These are phyloP conservation scores for Pitangus sulphuratus DNA, from an alignment of 2,797 vertebrate genomes.

Conservation along the genomic window DNA sequence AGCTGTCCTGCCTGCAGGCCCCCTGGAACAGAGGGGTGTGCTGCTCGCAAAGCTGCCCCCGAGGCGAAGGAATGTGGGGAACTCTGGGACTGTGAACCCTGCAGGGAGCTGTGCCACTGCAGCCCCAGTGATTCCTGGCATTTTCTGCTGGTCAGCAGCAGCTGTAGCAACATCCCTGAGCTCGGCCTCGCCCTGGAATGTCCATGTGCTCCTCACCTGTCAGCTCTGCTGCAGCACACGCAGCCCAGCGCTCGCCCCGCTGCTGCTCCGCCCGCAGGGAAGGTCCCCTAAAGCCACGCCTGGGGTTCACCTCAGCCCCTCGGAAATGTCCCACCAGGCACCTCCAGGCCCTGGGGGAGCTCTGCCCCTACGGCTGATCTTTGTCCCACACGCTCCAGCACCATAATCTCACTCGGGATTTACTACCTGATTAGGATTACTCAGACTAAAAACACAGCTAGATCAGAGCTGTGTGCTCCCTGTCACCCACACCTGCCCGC, in stretches of 20 bases:
- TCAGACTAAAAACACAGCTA: not conserved
- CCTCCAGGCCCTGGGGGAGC: not conserved
- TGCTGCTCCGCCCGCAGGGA: not conserved
- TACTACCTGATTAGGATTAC: conserved; percentile 16
- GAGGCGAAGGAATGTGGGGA: conserved; percentile 25
- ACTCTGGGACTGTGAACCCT: not conserved
- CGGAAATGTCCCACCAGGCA: not conserved
- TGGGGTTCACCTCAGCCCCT: not conserved
- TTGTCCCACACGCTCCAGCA: not conserved
- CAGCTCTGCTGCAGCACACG: not conserved
- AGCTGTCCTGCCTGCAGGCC: not conserved
- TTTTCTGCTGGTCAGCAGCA: conserved; percentile 68
- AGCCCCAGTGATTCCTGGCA: not conserved
- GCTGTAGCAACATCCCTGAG: conserved; percentile 74
- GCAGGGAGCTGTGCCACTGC: conserved; percentile 12
- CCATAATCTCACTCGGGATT: conserved; percentile 24
- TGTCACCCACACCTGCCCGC: not conserved
- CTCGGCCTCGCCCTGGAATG: conserved; percentile 29
- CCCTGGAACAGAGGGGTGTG: fast-evolving
- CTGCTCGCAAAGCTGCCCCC: not conserved
- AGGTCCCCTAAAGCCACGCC: not conserved
- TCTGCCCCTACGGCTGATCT: not conserved
- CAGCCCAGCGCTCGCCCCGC: not conserved
- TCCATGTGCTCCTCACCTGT: conserved; percentile 72
- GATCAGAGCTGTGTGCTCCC: not conserved